Base-by-base conservation (phyloP, 2,113 vertebrate species). In the Albula glossodonta region DNA sequence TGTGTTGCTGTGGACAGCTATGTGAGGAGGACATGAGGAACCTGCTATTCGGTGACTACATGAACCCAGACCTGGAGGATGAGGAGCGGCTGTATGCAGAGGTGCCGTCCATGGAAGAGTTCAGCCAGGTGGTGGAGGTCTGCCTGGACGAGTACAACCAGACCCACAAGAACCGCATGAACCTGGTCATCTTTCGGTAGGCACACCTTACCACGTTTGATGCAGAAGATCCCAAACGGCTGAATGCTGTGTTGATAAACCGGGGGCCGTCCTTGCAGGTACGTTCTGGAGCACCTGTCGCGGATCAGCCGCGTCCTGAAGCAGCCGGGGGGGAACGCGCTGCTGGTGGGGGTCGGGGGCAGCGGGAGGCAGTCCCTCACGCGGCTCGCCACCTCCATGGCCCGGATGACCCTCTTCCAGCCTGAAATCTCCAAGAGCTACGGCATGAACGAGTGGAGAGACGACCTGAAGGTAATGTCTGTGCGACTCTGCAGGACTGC, bases 391-490 rank as follows among this genome's bases (percentile, higher is more conserved):
- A 95, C 97, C 0, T 97, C 96, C 85, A 99, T 99, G 97, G 95
- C 97, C 84, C 96, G 96, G 90, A 98, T 99, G 98, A 95, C 89
- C 57, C 92, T 99, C 90, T 98, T 98, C 91, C 98, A 99, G 86
- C 98, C 98, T 78, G 97, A 99, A 92, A 98, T 99, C 91, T 98
- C 98, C 4, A 99, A 98, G 92, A 97, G 95, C 88, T 99, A 99
- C 8, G 95, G 97, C 83, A 95, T 97, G 90, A 97, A 95, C 56
- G 98, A 99, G 48, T 99, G 98, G 98, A 97, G 97, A 93, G 98
- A 99, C 19, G 98, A 99, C 90, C 90, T 99, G 41, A 99, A 99
- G 97, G 98, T 98, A 56, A n/a, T n/a, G n/a, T n/a, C n/a, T n/a
- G n/a, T n/a, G n/a, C n/a, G n/a, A n/a, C n/a, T n/a, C n/a, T n/a